These are phyloP conservation scores for Oopsacas minuta DNA, from an alignment of 37 sponge, comb jelly and placozoan genomes.

Conservation along the genomic window DNA sequence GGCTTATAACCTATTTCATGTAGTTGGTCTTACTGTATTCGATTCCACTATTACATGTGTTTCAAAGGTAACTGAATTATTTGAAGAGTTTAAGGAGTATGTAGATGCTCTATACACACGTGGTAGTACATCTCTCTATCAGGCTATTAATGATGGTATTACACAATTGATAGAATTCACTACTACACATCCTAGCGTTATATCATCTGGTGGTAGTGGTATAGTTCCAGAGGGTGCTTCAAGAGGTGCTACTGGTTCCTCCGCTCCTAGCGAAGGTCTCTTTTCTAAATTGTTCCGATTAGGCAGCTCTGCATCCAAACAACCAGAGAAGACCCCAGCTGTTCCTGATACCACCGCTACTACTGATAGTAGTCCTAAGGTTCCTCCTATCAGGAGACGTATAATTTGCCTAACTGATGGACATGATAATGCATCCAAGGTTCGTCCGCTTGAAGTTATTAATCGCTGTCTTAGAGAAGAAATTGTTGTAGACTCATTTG, in stretches of 20 bases:
- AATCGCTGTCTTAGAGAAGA: not conserved
- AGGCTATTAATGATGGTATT: not conserved
- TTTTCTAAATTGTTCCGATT: not conserved
- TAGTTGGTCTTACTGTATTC: conserved; percentile 7
- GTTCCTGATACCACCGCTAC: not conserved
- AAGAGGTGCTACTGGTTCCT: not conserved
- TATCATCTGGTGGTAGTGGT: not conserved
- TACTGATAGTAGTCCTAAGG: not conserved
- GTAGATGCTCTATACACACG: not conserved
- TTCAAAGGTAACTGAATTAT: conserved; percentile 2
- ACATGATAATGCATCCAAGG: conserved; percentile 20
- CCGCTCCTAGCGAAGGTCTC: not conserved
- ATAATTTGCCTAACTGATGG: conserved; percentile 25
- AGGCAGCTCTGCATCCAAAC: not conserved
- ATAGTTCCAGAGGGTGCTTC: not conserved
- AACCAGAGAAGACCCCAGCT: not conserved
- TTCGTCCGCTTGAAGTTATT: not conserved
- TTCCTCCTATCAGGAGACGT: not conserved
- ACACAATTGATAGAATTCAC: not conserved
- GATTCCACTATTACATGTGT: not conserved
- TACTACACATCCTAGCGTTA: not conserved
- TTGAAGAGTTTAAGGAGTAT: not conserved
- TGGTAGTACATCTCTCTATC: not conserved
- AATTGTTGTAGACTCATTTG: conserved; percentile 19
- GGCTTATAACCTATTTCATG: conserved; percentile 11